A percentile compares a stretch with the other conserved stretches of the same genome.
These are phyloP conservation scores for Lepidocyrtoides sp. DNA, from an alignment of 2,888 invertebrate species.

Conservation along the genomic window DNA sequence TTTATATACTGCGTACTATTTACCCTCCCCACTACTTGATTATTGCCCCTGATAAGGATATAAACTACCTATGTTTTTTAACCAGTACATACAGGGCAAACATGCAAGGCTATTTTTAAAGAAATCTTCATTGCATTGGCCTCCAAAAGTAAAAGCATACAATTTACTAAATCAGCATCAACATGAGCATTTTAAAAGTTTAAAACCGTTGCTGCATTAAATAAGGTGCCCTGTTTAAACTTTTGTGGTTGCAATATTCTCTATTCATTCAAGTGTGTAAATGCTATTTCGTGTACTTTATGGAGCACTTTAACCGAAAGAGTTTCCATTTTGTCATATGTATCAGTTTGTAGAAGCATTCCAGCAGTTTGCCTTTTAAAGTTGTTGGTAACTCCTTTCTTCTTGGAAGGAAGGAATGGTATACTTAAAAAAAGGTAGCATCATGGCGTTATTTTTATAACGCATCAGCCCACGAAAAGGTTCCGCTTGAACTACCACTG, in stretches of 20 bases:
- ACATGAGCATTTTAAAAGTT: slow-evolving; percentile 15
- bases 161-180: slow-evolving; percentile 31
- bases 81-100: not conserved
- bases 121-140: not conserved
- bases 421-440: not conserved
- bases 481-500: not conserved
- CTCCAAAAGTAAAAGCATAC: slow-evolving; percentile 4
- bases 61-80: not conserved
- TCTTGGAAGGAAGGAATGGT: not conserved
- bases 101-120: not conserved
- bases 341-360: slow-evolving; percentile 22
- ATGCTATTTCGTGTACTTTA: slow-evolving; percentile 38
- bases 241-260: not conserved
- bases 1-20: too few relatives aligned
- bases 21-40: too few relatives aligned
- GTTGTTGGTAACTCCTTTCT: slow-evolving; percentile 2
- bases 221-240: not conserved
- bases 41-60: not conserved
- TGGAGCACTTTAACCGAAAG: slow-evolving; percentile 29
- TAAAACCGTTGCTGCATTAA: not conserved
- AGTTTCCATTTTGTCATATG: slow-evolving; percentile 22
- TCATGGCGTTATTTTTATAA: not conserved
- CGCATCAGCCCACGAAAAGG: not conserved
- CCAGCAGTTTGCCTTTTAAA: not conserved
- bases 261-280: slow-evolving; percentile 40